Conservation (phyloP, 2,888 invertebrate species). For the Cremastobaeus sp. region DNA sequence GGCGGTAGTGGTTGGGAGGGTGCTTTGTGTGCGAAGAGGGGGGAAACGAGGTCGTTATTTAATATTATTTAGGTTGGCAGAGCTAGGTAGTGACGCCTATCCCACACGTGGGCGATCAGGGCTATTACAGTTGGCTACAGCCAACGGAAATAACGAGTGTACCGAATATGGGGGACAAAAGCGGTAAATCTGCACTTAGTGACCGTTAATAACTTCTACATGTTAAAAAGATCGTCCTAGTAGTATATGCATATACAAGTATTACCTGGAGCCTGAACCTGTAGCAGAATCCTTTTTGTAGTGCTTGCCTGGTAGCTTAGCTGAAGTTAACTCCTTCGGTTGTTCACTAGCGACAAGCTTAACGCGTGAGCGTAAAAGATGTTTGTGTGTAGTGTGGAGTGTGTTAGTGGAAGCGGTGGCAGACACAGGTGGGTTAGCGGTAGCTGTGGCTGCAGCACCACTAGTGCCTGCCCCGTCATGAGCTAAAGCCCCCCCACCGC, state of each 20-base stretch:
- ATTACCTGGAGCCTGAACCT: conserved; percentile 83
- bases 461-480: conserved; percentile 77
- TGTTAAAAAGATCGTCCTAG: no score
- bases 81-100: no score
- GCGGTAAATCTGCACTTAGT: no score
- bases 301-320: conserved; percentile 72
- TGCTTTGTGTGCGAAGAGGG: no score
- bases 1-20: no score
- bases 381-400: conserved; percentile 79
- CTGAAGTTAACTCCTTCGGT: conserved; percentile 67
- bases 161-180: no score
- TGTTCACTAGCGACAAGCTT: conserved; percentile 72
- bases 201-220: no score
- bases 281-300: conserved; percentile 80
- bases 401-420: conserved; percentile 76
- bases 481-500: conserved; percentile 77
- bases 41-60: no score
- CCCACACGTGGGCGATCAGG: no score
- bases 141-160: no score
- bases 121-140: no score
- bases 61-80: no score
- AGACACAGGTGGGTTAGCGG: conserved; percentile 74
- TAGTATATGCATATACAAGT: background rate
- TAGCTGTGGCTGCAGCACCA: conserved; percentile 73
- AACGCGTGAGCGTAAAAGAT: conserved; percentile 74